Evolutionary conservation across 2,888 invertebrate genomes (phyloP), one percentile per base, ranked within the genome.

Genomic region (Pandemis corylana): DNA sequence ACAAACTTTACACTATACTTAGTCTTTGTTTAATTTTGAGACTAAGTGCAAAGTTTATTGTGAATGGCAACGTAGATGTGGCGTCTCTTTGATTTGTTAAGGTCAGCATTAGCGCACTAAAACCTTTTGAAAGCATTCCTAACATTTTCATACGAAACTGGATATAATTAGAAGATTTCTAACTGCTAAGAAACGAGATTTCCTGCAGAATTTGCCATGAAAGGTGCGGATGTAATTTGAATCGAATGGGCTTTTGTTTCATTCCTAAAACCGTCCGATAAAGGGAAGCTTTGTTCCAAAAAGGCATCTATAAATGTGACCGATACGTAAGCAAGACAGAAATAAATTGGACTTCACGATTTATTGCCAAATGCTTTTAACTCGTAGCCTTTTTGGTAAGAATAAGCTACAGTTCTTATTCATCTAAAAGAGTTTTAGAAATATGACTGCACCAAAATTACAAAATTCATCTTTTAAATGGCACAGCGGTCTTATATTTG

Each of bases 291-390:
- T 83, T 81, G 83, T 83, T 84, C 87, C 81, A 80, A 88, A 90
- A 90, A 89, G 89, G 90, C 86, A 80, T 79, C 80, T 80, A 80
- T 89, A 89, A 90, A 89, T 84, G 88, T 85, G 84, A 85, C 86
- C 88, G 84, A 89, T 88, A 89, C 87, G 87, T 84, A 89, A 86
- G 83, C 85, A 84, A 87, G 90, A 89, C 89, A 89, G 87, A 87
- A 89, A 90, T 92, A 91, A 91, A 93, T 92, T 91, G 90, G 89
- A 83, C 86, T 84, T 82, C 82, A 86, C 84, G 91, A 94, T 94
- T 94, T 93, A 94, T 94, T 87, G 86, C 90, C 90, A 84, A 93
- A 92, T 90, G 92, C 93, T 93, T 89, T 93, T 91, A 93, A 90
- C 90, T 87, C 89, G 84, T 85, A 86, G 84, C 84, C 83, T 87